Conservation (phyloP, 2,888 invertebrate genomes). For the Epinotia bilunana region DNA sequence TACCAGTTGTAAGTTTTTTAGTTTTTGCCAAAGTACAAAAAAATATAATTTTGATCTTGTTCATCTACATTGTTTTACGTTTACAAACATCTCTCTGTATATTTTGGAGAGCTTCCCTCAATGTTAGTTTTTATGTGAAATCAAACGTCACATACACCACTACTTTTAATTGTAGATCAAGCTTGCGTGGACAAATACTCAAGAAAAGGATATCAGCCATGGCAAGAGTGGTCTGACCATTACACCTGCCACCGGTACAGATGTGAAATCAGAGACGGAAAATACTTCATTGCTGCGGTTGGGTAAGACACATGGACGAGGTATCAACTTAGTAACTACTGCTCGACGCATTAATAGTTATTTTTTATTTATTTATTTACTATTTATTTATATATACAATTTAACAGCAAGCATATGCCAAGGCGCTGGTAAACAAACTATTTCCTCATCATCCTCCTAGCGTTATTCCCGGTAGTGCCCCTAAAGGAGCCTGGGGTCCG, state of each 20-base stretch:
- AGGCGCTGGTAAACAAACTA: no score
- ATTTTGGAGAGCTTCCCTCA: no score
- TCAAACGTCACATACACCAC: not conserved
- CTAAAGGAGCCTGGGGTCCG: no score
- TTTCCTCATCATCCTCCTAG: no score
- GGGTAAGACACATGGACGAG: constrained; percentile 60
- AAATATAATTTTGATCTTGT: no score
- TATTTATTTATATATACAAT: no score
- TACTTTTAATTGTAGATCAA: constrained; percentile 66
- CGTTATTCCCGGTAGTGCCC: no score
- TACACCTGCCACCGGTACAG: constrained; percentile 79
- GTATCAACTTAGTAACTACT: not conserved
- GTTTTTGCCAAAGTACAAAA: no score
- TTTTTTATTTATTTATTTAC: no score
- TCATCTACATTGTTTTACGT: no score
- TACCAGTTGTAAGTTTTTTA: constrained; percentile 74
- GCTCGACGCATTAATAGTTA: not conserved
- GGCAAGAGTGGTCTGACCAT: constrained; percentile 82
- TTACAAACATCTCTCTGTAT: no score
- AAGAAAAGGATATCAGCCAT: constrained; percentile 81
- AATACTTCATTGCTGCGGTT: constrained; percentile 80
- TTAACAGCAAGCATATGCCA: no score
- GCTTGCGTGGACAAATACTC: constrained; percentile 81
- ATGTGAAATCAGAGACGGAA: constrained; percentile 79
- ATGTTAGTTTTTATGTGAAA: not conserved